phyloP scores from a whole-genome alignment of 2,797 vertebrate species.

The Rhinichthys osculus region DNA sequence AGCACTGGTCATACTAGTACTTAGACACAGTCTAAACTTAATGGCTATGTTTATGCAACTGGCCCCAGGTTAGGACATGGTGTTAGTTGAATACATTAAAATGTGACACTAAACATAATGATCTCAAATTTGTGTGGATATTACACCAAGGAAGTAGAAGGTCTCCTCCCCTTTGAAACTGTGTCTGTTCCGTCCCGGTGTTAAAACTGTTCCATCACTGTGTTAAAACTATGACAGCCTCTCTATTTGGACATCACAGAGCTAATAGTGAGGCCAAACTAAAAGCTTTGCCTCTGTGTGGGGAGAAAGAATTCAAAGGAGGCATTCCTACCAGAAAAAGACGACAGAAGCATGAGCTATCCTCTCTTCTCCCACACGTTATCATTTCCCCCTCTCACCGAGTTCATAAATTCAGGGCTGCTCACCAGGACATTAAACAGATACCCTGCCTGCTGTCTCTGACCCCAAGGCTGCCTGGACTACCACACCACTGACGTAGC shows the following conservation, averaged over 20 bases:
- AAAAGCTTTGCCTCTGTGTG: slow-evolving; percentile 15
- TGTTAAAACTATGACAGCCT: not conserved
- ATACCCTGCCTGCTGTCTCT: slow-evolving; percentile 63
- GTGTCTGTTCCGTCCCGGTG: not conserved
- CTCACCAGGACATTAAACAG: slow-evolving; percentile 67
- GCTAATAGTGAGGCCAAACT: not conserved
- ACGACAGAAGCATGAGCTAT: slow-evolving; percentile 59
- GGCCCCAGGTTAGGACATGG: not conserved
- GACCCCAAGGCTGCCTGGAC: slow-evolving; percentile 64
- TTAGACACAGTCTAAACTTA: not conserved
- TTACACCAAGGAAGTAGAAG: not conserved
- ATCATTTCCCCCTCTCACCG: slow-evolving; percentile 50
- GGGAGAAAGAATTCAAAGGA: slow-evolving; percentile 52
- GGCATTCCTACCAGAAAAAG: slow-evolving; percentile 45
- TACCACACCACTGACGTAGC: slow-evolving; percentile 66
- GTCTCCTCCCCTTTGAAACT: slow-evolving; percentile 6
- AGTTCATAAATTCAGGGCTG: slow-evolving; percentile 68
- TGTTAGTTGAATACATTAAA: not conserved
- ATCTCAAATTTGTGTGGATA: not conserved
- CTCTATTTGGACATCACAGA: slow-evolving; percentile 18
- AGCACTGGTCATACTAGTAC: too few species aligned
- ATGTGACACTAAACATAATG: not conserved
- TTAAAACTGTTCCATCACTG: not conserved
- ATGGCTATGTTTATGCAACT: not conserved
- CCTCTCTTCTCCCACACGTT: slow-evolving; percentile 50